Percentiles rank a stretch among this genome's conserved stretches.
Evolutionary conservation across 2,888 invertebrate genomes (phyloP).

Genomic region (Hecatera dysodea): DNA sequence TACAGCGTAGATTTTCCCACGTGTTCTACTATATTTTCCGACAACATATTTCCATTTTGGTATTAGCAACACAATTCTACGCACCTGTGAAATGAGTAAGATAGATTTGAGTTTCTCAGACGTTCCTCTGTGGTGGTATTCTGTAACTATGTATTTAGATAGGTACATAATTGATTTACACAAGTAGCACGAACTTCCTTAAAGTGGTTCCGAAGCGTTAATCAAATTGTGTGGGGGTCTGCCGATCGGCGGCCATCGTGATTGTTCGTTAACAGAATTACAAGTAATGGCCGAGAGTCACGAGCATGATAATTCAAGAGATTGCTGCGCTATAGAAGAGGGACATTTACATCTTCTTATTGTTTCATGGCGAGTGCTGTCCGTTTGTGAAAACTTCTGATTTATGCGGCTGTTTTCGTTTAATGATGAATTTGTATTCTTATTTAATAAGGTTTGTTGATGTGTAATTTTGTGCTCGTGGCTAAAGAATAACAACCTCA

Average conservation of each 20-base stretch:
- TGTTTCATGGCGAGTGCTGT: constrained; percentile 19
- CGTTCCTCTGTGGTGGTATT: neutral
- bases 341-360: constrained; percentile 53
- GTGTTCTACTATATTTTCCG: neutral
- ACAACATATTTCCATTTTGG: neutral
- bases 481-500: too few relatives aligned
- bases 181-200: constrained; percentile 64
- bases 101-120: neutral
- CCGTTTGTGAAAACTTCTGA: constrained; percentile 47
- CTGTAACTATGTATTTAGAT: constrained; percentile 7
- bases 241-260: constrained; percentile 62
- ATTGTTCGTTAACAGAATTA: constrained; percentile 68
- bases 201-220: constrained; percentile 67
- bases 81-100: neutral
- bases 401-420: constrained; percentile 31
- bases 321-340: constrained; percentile 23
- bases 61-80: neutral
- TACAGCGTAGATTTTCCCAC: constrained; percentile 16
- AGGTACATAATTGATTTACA: constrained; percentile 54
- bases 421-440: constrained; percentile 39
- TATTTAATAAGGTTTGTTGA: neutral
- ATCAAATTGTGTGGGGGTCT: constrained; percentile 68
- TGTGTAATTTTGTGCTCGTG: constrained; percentile 11
- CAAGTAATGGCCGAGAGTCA: constrained; percentile 68
- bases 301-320: constrained; percentile 50